Conservation (phyloP, 2,797 vertebrate species). For the Falco cherrug region DNA sequence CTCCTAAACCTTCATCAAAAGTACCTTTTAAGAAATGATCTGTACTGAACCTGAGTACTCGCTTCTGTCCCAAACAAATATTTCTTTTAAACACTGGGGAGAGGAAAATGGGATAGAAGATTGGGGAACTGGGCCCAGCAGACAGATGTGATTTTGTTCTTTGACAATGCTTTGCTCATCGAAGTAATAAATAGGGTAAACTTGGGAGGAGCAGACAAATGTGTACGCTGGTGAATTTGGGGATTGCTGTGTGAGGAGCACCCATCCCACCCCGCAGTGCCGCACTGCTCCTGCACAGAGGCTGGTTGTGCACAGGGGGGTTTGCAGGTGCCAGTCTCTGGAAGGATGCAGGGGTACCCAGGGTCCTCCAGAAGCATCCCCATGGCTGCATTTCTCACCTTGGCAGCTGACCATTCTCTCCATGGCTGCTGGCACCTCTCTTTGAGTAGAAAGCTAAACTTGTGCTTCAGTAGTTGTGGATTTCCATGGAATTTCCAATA, state of each 20-base stretch:
- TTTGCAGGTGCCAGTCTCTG: background rate
- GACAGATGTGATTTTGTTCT: accelerated
- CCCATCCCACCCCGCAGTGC: background rate
- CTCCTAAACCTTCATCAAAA: background rate
- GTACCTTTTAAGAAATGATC: background rate
- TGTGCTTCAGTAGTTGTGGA: background rate
- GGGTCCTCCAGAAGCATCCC: background rate
- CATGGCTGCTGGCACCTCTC: background rate
- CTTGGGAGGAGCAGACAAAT: accelerated
- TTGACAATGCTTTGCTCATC: background rate
- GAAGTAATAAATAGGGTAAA: background rate
- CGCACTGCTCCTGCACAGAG: background rate
- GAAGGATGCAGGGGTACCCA: background rate
- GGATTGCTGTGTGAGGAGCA: background rate
- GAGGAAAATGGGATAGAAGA: background rate
- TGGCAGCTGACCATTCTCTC: accelerated
- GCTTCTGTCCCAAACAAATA: background rate
- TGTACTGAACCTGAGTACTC: accelerated
- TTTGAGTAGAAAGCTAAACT: background rate
- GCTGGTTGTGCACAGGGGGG: too few relatives aligned
- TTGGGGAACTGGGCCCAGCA: background rate
- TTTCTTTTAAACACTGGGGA: background rate
- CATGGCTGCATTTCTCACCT: accelerated
- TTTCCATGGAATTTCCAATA: background rate
- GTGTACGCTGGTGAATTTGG: accelerated